Conservation (phyloP, 2,113 vertebrate species). For the Hydrochoerus hydrochaeris region DNA sequence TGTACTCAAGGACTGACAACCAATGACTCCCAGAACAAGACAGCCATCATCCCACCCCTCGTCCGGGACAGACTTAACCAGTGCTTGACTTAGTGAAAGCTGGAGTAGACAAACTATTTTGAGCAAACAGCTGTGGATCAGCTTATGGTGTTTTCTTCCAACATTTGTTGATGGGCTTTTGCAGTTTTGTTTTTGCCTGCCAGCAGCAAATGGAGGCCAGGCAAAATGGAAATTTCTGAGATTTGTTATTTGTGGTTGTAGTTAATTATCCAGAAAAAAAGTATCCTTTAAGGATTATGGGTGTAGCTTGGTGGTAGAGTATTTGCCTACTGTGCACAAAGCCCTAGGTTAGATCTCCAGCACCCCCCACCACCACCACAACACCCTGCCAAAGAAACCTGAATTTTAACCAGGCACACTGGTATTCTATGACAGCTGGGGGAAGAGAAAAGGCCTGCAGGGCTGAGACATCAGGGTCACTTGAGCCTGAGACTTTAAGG, state of each 20-base stretch:
- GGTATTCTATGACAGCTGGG: background rate
- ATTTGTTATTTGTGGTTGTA: conserved; percentile 8
- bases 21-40: conserved; percentile 20
- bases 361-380: no score
- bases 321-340: background rate
- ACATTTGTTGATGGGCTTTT: conserved; percentile 49
- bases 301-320: background rate
- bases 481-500: background rate
- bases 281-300: background rate
- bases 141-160: conserved; percentile 53
- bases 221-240: conserved; percentile 51
- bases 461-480: background rate
- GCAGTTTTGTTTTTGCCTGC: conserved; percentile 58
- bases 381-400: background rate
- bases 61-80: background rate
- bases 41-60: background rate
- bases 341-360: background rate
- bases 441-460: background rate
- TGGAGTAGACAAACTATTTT: conserved; percentile 70
- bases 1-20: background rate
- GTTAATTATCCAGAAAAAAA: conserved; percentile 33
- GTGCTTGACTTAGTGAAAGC: background rate
- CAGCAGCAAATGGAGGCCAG: conserved; percentile 42
- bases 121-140: conserved; percentile 70
- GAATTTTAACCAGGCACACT: no score